A percentile compares a stretch with the other conserved stretches of the same genome.
Conservation (phyloP, 2,113 vertebrate species). For the Notiomystis cincta region DNA sequence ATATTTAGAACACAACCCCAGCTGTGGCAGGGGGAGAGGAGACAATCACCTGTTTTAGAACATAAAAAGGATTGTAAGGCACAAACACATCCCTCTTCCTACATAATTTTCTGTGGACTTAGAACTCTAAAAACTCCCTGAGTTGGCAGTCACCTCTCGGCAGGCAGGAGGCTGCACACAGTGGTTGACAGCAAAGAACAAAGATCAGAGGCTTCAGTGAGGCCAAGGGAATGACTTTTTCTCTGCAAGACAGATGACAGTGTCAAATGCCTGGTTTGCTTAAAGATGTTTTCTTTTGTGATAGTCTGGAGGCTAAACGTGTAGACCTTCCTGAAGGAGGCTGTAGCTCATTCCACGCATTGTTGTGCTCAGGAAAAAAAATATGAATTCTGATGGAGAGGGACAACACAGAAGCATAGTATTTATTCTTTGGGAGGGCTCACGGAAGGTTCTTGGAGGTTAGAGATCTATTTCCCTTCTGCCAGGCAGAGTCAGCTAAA, state of each 20-base stretch:
- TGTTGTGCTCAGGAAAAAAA: neutral
- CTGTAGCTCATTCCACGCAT: neutral
- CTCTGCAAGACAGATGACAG: neutral
- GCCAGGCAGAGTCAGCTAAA: neutral
- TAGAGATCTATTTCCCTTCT: neutral
- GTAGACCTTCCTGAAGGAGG: neutral
- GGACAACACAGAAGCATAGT: neutral
- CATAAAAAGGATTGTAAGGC: neutral
- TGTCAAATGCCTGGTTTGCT: neutral
- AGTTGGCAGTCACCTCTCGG: neutral
- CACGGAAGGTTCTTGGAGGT: neutral
- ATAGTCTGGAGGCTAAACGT: neutral
- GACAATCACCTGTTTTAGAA: neutral
- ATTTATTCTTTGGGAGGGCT: neutral
- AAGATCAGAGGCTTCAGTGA: neutral
- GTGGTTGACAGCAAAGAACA: neutral
- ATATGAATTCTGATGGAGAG: neutral
- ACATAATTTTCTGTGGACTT: neutral
- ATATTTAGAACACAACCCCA: neutral
- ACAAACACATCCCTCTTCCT: neutral
- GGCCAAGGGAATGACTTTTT: neutral
- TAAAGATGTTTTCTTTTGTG: neutral
- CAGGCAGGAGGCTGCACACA: neutral
- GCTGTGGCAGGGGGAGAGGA: accelerated
- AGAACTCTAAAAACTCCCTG: neutral